Conservation (phyloP, 2,888 invertebrate genomes). For the Eupithecia subumbrata region DNA sequence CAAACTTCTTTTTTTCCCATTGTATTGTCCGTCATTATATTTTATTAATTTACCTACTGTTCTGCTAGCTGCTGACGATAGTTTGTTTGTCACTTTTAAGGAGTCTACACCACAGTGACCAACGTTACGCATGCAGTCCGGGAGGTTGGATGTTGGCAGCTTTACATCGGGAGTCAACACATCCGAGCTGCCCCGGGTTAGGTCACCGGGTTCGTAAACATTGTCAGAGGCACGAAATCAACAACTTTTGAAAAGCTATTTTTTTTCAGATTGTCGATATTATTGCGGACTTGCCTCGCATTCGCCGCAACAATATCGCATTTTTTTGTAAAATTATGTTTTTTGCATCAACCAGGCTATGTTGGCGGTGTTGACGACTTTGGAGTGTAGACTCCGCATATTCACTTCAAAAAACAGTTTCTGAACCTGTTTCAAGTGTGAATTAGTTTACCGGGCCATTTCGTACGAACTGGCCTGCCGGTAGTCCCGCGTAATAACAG, state of each 20-base stretch:
- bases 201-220: neutral
- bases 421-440: slow-evolving; percentile 9
- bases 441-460: slow-evolving; percentile 72
- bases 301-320: neutral
- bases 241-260: neutral
- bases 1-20: too few relatives aligned
- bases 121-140: too few relatives aligned
- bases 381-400: neutral
- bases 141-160: too few relatives aligned
- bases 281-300: neutral
- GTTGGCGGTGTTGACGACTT: neutral
- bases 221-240: neutral
- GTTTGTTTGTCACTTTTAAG: too few relatives aligned
- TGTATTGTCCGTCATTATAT: too few relatives aligned
- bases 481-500: slow-evolving; percentile 73
- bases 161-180: too few relatives aligned
- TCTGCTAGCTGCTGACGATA: too few relatives aligned
- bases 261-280: too few relatives aligned
- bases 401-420: neutral
- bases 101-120: too few relatives aligned
- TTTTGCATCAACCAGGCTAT: neutral
- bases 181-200: too few relatives aligned
- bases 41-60: too few relatives aligned
- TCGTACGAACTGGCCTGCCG: slow-evolving; percentile 71
- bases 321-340: too few relatives aligned